Evolutionary conservation across 2,797 vertebrate species (phyloP).

Genomic region (Epinephelus coioides): DNA sequence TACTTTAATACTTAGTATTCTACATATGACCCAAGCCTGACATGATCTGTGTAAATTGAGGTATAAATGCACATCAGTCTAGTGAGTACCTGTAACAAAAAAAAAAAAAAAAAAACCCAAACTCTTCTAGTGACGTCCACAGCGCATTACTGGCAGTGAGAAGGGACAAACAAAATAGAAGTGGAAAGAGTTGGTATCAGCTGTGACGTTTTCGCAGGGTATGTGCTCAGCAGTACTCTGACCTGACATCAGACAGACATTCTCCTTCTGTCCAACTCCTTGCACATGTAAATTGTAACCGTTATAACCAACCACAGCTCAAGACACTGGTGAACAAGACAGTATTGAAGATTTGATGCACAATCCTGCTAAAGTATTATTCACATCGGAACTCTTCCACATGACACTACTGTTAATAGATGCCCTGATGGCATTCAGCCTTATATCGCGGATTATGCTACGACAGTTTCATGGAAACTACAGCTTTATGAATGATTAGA

Average conservation of each 20-base stretch:
- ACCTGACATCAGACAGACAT: conserved; percentile 25
- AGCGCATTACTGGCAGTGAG: conserved; percentile 36
- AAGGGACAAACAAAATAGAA: neutral
- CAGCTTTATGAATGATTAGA: conserved; percentile 65
- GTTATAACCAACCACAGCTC: conserved; percentile 34
- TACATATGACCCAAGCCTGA: conserved; percentile 65
- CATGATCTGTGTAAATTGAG: conserved; percentile 74
- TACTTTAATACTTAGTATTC: conserved; percentile 67
- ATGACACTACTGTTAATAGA: conserved; percentile 37
- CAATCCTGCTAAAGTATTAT: conserved; percentile 59
- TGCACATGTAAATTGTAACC: conserved; percentile 26
- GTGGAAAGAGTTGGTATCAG: conserved; percentile 1
- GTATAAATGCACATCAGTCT: conserved; percentile 73
- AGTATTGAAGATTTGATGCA: conserved; percentile 13
- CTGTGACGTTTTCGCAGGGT: conserved; percentile 1
- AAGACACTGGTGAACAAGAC: conserved; percentile 51
- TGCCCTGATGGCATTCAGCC: conserved; percentile 40
- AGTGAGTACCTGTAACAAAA: conserved; percentile 54
- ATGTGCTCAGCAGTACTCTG: conserved; percentile 35
- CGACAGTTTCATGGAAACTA: conserved; percentile 88
- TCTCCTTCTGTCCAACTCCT: conserved; percentile 1
- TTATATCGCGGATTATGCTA: conserved; percentile 53
- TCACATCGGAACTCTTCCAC: conserved; percentile 42
- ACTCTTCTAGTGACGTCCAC: conserved; percentile 19
- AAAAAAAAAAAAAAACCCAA: neutral